phyloP scores from a whole-genome alignment of 2,113 vertebrate species.

The Triplophysa dalaica region DNA sequence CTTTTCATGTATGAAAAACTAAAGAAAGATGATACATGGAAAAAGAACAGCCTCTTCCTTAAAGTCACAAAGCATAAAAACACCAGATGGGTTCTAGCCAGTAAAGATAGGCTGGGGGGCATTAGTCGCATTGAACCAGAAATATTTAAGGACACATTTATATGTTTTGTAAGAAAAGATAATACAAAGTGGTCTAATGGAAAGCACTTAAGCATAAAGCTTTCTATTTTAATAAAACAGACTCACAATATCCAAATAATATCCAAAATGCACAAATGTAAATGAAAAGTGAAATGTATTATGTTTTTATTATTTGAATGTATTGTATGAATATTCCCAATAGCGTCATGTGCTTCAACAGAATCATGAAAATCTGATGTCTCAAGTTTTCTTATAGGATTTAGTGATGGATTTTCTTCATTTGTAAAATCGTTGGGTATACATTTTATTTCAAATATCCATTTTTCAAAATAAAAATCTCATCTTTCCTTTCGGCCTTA shows the following conservation, averaged over 20 bases:
- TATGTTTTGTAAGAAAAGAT: too few relatives aligned
- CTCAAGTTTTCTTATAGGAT: neutral
- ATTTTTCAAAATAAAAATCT: neutral
- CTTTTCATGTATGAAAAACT: conserved; percentile 4
- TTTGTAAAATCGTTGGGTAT: too few relatives aligned
- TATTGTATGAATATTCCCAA: too few relatives aligned
- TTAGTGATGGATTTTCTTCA: neutral
- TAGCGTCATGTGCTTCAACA: too few relatives aligned
- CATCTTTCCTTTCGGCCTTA: neutral
- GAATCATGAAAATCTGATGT: neutral
- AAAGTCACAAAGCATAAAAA: conserved; percentile 15
- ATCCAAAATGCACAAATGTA: too few relatives aligned
- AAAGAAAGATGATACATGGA: conserved; percentile 19
- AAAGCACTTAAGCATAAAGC: too few relatives aligned
- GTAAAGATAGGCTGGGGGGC: neutral
- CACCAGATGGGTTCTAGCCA: conserved; percentile 34
- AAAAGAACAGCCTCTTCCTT: conserved; percentile 22
- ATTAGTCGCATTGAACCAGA: conserved; percentile 17
- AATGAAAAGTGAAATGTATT: too few relatives aligned
- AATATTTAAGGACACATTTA: neutral
- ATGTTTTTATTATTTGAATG: too few relatives aligned
- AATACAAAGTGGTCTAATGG: too few relatives aligned
- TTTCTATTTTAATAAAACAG: too few relatives aligned
- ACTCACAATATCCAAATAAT: too few relatives aligned
- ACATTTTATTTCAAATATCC: too few relatives aligned